Evolutionary conservation across 1,140 invertebrate species (phyloP), one percentile per base, ranked within the genome.

Genomic region (Drosophila pachea): DNA sequence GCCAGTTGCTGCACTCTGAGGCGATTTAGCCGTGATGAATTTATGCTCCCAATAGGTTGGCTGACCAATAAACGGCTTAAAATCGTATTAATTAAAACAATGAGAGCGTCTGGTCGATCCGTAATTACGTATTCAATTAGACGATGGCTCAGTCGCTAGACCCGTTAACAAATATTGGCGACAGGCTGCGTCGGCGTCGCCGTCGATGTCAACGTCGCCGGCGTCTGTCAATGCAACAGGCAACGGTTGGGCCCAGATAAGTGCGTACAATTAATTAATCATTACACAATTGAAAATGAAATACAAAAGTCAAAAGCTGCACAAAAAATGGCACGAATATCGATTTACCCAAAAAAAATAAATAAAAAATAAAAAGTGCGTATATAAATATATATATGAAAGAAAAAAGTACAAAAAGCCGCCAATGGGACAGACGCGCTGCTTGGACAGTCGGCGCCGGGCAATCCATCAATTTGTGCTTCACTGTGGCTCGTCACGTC

Each of bases 401-500:
- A 47, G 52, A 48, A 79, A 82, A 22, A 65, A 65, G 65, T 76
- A 31, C 64, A 82, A 82, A 79, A 75, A 47, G 62, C 77, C 77
- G 77, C 68, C 77, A 72, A 76, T 50, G 68, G 68, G 40, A 47
- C 56, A 32, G 43, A 59, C 14, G 12, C 58, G 29, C 49, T 61
- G 61, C 77, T 78, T 62, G 76, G 78, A 81, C 70, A 81, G 77
- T 81, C 78, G 76, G 78, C 77, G 77, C 78, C 77, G 72, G 63
- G 73, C 77, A 81, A 81, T 81, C 77, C 73, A 81, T 81, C 77
- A 81, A 81, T 81, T 81, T 81, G 65, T 70, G 77, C 78, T 77
- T 77, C 82, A 82, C 77, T 64, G 77, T 77, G 82, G 74, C 77
- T 82, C 77, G 78, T 81, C 77, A 77, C 77, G 68, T 79, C 76